phyloP scores from a whole-genome alignment of 1,140 invertebrate species.

The Drosophila orosa region DNA sequence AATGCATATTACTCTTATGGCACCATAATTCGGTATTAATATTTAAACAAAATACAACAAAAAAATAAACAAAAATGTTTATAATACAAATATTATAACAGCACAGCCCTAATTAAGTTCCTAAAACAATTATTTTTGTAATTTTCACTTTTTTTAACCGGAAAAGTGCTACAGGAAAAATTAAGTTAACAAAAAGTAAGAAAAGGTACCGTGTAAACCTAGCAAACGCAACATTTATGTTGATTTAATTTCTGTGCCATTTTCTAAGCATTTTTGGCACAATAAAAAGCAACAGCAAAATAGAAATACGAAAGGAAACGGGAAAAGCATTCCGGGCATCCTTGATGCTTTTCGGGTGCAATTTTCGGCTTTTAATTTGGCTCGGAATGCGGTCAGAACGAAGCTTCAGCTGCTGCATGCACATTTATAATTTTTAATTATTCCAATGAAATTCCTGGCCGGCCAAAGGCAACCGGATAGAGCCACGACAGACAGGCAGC shows the following conservation, averaged over 20 bases:
- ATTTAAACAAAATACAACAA: no score
- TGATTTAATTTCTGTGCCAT: constrained; percentile 52
- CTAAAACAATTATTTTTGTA: not conserved
- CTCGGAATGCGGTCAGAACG: constrained; percentile 62
- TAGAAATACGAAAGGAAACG: not conserved
- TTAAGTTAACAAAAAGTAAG: not conserved
- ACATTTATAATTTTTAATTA: constrained; percentile 73
- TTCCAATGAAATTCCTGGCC: constrained; percentile 49
- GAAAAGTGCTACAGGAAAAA: not conserved
- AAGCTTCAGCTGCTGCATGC: constrained; percentile 30
- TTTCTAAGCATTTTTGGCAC: constrained; percentile 55
- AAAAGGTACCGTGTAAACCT: not conserved
- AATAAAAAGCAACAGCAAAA: constrained; percentile 54
- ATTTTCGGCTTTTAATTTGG: constrained; percentile 65
- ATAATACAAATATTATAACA: not conserved
- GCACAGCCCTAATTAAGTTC: not conserved
- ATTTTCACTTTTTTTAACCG: not conserved
- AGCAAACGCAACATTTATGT: constrained; percentile 33
- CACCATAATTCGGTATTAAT: no score
- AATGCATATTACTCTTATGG: no score
- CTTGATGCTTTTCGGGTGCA: constrained; percentile 33
- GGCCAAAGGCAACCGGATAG: constrained; percentile 25
- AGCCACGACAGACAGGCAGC: constrained; percentile 30
- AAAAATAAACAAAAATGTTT: not conserved
- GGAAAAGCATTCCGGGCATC: constrained; percentile 12